Percentiles rank a stretch among this genome's conserved stretches.
Conservation (phyloP, 2,113 vertebrate genomes). For the Gopherus flavomarginatus region DNA sequence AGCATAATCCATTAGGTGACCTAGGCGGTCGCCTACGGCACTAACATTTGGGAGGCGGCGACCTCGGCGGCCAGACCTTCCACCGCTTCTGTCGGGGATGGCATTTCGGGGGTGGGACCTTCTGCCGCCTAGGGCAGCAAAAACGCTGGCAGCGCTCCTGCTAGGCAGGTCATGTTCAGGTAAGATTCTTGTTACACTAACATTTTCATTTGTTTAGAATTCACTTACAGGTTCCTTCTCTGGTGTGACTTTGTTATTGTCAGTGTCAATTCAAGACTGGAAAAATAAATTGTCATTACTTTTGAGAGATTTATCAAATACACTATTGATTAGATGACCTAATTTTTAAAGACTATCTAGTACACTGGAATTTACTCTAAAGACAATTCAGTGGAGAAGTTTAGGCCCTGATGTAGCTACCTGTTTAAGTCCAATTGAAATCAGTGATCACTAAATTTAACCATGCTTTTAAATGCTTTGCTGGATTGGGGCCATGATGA, state of each 20-base stretch:
- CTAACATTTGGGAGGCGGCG: too few species aligned
- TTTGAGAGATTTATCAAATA: background rate
- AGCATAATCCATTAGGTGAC: too few species aligned
- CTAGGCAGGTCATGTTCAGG: background rate
- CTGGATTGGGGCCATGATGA: accelerated
- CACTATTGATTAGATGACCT: background rate
- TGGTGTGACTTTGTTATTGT: background rate
- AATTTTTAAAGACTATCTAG: background rate
- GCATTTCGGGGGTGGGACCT: too few species aligned
- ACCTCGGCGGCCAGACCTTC: too few species aligned
- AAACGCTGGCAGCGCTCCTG: too few species aligned
- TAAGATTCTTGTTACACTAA: background rate
- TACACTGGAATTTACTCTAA: background rate
- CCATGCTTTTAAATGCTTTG: background rate
- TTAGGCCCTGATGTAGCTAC: background rate
- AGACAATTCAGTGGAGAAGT: background rate
- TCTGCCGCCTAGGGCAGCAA: too few species aligned
- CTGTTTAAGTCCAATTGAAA: background rate
- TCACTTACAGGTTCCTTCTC: background rate
- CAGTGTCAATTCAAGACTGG: background rate
- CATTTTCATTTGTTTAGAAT: background rate
- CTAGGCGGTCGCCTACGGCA: too few species aligned
- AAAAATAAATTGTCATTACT: background rate
- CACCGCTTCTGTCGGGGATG: too few species aligned
- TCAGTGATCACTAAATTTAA: background rate